Base-by-base conservation (phyloP, 2,888 invertebrate species). In the Teleogryllus oceanicus region DNA sequence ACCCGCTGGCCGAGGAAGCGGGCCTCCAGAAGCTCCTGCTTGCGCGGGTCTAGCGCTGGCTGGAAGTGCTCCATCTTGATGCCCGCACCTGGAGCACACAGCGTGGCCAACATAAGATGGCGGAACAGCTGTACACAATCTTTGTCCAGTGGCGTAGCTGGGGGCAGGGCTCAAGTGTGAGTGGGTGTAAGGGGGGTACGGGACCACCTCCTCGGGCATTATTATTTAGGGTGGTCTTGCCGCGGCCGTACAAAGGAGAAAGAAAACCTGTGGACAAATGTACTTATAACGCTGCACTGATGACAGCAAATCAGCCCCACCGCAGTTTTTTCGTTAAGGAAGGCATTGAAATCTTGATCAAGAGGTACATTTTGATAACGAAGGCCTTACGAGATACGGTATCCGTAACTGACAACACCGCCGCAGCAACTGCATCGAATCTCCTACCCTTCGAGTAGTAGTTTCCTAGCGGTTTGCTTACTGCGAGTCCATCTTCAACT, bases 21-120 rank as follows among this genome's bases (percentile, higher is more conserved):
- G 87, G 97, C 97, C 91, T 98, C 98, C 89, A 98, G 92, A 89
- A 98, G 92, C 92, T 98, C 98, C 91, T 98, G 97, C 91, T 98
- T 98, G 89, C 98, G 93, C 89, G 98, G 97, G 92, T 98, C 98
- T 90, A 98, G 92, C 91, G 94, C 94, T 90, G 96, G 93, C 91
- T 96, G 96, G 92, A 96, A 95, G 90, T 96, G 95, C 92, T 96
- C 96, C 96, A 96, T 96, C 92, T 94, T 94, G 92, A 94, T 93
- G 62, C 78, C 81, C 20, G 81, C 80, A 8, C 80, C 81, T 51
- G 74, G 37, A 74, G 76, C 79, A 79, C 76, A 75, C 50, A 49
- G 75, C n/a, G 62, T 62, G 62, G 62, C 62, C 13, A 13, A 62
- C 62, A 62, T 62, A n/a, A 62, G 62, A 62, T n/a, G 13, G 62